Base-by-base conservation (phyloP, 2,888 invertebrate species). In the Metalampra italica region DNA sequence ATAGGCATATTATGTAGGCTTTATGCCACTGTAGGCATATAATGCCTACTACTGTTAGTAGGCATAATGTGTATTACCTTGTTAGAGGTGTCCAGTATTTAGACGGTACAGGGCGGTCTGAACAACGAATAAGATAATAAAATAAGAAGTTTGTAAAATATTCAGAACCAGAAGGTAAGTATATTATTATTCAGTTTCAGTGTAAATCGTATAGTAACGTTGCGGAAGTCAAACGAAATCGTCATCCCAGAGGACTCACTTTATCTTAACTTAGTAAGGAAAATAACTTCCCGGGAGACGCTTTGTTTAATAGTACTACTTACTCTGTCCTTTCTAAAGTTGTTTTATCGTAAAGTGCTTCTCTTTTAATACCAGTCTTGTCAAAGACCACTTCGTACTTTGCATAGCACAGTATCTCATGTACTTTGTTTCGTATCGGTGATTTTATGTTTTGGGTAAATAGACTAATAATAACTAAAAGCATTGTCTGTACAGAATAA, bases 221-320 rank as follows among this genome's bases (percentile, higher is more conserved):
- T 38, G 29, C 3, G 49, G 55, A 61, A 65, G 52, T 53, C 59
- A 60, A 61, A 61, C 53, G 55, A 55, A 63, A 62, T 64, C 52
- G 52, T 52, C 56, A 58, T 65, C 62, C 64, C 64, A 51, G 52
- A 60, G 62, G 64, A 63, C 55, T 58, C 59, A 63, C 66, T 68
- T 65, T 67, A 63, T 70, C 65, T 66, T 58, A 67, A 65, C 60
- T 68, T 61, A 60, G 62, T 47, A 61, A 67, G 52, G 56, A 67
- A 67, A 70, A 68, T 61, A 65, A 61, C 62, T 62, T 62, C 58
- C 57, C 54, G 54, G 54, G 57, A 57, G 62, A 55, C 64, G 59
- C 61, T 63, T 66, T 68, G 64, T 63, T 67, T 51, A 69, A 68
- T 66, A 69, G 68, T 56, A 55, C 42, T 59, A 64, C 44, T 47